Evolutionary conservation across 2,113 vertebrate species (phyloP).

Genomic region (Istiophorus platypterus): DNA sequence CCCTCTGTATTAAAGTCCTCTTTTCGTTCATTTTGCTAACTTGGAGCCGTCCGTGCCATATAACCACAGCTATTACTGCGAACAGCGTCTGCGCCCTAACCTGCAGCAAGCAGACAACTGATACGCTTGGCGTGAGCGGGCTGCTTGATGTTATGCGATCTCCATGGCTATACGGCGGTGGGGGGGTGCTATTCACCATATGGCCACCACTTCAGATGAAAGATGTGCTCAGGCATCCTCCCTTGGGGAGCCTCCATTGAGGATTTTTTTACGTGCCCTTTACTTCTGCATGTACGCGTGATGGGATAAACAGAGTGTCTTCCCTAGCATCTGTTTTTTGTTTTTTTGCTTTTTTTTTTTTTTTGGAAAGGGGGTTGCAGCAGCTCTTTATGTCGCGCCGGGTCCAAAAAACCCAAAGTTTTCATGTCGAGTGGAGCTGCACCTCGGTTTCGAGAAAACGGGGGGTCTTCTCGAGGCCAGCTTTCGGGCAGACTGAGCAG

Average conservation of each 20-base stretch:
- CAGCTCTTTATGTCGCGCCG: slow-evolving; percentile 48
- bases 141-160: slow-evolving; percentile 49
- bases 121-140: slow-evolving; percentile 31
- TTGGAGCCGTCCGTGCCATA: neutral
- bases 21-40: neutral
- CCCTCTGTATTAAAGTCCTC: too few relatives aligned
- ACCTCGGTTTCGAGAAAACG: slow-evolving; percentile 22
- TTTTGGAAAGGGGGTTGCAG: slow-evolving; percentile 37
- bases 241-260: slow-evolving; percentile 64
- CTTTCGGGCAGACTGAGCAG: neutral
- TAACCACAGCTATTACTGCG: neutral
- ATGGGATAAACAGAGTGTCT: slow-evolving; percentile 73
- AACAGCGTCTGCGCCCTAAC: slow-evolving; percentile 23
- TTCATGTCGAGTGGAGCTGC: slow-evolving; percentile 28
- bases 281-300: slow-evolving; percentile 58
- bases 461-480: too few relatives aligned
- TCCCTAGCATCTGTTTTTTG: slow-evolving; percentile 62
- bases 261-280: slow-evolving; percentile 54
- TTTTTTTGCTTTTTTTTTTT: too few relatives aligned
- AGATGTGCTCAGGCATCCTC: slow-evolving; percentile 61
- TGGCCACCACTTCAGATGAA: slow-evolving; percentile 77
- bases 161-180: slow-evolving; percentile 3
- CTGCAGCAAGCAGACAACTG: slow-evolving; percentile 29
- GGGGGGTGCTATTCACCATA: slow-evolving; percentile 67
- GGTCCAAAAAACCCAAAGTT: slow-evolving; percentile 40